Evolutionary conservation across 2,888 invertebrate species (phyloP), one percentile per base, ranked within the genome.

Genomic region (Lithophane semibrunnea): DNA sequence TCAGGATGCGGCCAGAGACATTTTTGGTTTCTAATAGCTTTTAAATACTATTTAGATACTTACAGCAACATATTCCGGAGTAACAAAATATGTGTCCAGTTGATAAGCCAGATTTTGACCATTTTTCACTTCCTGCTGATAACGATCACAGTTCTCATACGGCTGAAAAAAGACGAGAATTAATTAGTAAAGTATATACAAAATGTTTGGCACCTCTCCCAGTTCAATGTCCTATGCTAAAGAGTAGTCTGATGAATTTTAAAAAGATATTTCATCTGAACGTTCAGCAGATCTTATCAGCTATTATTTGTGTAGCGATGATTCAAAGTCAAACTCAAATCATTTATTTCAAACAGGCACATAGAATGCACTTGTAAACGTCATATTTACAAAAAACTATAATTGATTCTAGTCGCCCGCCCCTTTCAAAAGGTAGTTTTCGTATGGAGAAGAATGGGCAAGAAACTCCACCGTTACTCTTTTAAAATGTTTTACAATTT

Each of bases 131-230:
- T 94, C 92, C 16, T 91, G 74, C 49, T 94, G 92, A 94, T 97
- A 97, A 13, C 91, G 91, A 1, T 95, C 92, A 80, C 97, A 97
- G 82, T 95, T 94, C 83, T 95, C 92, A 80, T 97, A 96, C 0
- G 95, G 93, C 96, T 96, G 90, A 7, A 90, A 79, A 72, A 69
- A 52, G 16, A 64, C 52, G 42, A 60, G 8, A 66, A 29, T 21
- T 21, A 75, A 56, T 84, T 74, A 56, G n/a, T 16, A 10, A 29
- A 52, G 1, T 63, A 16, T 7, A 52, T 10, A 56, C 16, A 10
- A 73, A 52, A 67, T 42, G 8, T 52, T 83, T 79, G 77, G 74
- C 83, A 65, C 7, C 12, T 5, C 42, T 77, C 63, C 64, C 37
- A 70, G 69, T 70, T 58, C 70, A 64, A 47, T 42, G 61, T 24